Conservation (phyloP, 2,797 vertebrate genomes). For the Pachyuromys duprasi region DNA sequence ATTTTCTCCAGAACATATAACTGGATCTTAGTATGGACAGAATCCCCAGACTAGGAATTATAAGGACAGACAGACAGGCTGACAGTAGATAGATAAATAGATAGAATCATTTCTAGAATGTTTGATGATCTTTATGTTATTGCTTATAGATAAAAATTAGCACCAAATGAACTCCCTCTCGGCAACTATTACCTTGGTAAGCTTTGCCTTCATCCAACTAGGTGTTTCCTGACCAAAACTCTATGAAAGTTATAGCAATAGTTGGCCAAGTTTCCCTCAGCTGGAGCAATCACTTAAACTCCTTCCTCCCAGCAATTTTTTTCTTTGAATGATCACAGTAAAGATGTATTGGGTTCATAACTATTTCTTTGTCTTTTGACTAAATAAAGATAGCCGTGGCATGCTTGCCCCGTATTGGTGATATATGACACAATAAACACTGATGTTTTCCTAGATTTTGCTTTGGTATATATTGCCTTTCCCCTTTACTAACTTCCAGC, state of each 20-base stretch:
- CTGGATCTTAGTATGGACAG: not conserved
- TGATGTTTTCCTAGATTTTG: not conserved
- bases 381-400: constrained; percentile 1
- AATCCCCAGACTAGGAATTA: not conserved
- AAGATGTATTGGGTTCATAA: constrained; percentile 23
- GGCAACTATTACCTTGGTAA: not conserved
- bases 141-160: not conserved
- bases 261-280: not conserved
- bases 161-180: not conserved
- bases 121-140: not conserved
- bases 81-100: not conserved
- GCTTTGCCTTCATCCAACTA: too few relatives aligned
- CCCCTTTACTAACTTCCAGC: not conserved
- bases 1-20: not conserved
- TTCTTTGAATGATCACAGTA: constrained; percentile 6
- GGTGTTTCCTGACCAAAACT: not conserved
- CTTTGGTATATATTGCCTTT: not conserved
- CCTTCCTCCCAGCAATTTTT: not conserved
- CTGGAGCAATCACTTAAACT: not conserved
- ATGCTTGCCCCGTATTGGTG: not conserved
- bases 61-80: not conserved
- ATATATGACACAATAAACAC: not conserved
- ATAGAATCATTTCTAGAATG: too few relatives aligned
- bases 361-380: constrained; percentile 16
- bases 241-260: not conserved